Evolutionary conservation across 1,140 invertebrate genomes (phyloP).

Genomic region (Drosophila lacertosa): DNA sequence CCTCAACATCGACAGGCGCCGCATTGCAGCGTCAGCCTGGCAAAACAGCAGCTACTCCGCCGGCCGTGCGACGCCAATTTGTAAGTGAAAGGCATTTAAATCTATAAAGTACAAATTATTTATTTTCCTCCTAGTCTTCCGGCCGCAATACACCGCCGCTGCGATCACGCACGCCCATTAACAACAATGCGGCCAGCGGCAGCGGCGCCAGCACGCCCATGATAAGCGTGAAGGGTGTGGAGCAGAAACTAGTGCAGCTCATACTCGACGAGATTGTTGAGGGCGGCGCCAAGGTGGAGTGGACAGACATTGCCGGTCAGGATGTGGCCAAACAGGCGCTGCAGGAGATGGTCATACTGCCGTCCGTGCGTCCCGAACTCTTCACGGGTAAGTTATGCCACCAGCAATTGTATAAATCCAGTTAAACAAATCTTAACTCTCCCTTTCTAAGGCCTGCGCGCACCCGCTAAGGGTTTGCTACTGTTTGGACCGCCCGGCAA

Average conservation of each 20-base stretch:
- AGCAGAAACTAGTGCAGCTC: constrained; percentile 94
- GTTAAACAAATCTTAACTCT: not conserved
- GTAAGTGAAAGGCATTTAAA: constrained; percentile 86
- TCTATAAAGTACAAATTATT: no score
- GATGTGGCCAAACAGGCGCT: constrained; percentile 97
- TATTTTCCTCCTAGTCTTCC: constrained; percentile 85
- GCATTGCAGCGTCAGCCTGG: constrained; percentile 85
- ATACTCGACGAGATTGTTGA: constrained; percentile 90
- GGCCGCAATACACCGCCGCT: constrained; percentile 84
- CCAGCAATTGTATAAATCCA: not conserved
- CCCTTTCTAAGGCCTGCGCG: constrained; percentile 76
- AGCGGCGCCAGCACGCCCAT: constrained; percentile 84
- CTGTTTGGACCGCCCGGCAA: constrained; percentile 95
- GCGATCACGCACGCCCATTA: constrained; percentile 81
- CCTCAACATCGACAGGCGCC: constrained; percentile 84
- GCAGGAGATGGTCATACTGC: constrained; percentile 98
- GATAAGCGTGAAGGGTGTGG: constrained; percentile 89
- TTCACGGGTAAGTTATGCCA: constrained; percentile 92
- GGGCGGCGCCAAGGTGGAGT: constrained; percentile 92
- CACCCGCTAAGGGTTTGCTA: constrained; percentile 95
- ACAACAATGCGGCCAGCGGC: constrained; percentile 72
- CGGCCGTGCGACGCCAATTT: constrained; percentile 91
- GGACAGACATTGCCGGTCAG: constrained; percentile 97
- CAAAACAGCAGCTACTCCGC: constrained; percentile 91
- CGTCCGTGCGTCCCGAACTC: constrained; percentile 96